Conservation (phyloP, 2,888 invertebrate genomes). For the Leucophenga maculata region DNA sequence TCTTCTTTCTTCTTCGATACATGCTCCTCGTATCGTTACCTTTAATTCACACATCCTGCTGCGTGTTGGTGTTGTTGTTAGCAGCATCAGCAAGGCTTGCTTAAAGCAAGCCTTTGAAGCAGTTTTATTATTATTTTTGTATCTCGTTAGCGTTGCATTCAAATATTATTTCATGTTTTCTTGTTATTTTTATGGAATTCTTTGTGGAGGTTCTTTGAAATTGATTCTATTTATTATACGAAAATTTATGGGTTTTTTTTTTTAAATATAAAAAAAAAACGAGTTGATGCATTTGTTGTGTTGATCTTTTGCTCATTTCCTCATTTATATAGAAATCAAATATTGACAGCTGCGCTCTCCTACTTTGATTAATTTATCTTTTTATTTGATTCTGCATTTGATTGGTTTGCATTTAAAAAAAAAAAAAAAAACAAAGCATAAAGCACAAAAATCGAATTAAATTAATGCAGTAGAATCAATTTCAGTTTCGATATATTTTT, state of each 20-base stretch:
- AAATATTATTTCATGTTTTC: neutral
- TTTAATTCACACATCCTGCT: neutral
- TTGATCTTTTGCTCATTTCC: conserved; percentile 11
- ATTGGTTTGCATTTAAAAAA: conserved; percentile 17
- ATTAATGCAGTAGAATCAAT: conserved; percentile 24
- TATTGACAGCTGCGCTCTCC: conserved; percentile 9
- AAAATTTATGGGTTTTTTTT: neutral
- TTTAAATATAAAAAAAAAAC: neutral
- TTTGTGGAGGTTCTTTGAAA: neutral
- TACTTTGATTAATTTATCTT: neutral
- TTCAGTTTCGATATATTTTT: conserved; percentile 13
- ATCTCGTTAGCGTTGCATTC: neutral
- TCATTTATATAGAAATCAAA: conserved; percentile 3
- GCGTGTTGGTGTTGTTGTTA: neutral
- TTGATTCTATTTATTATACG: neutral
- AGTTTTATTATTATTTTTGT: neutral
- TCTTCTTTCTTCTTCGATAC: neutral
- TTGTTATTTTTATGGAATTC: neutral
- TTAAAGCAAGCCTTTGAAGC: no score
- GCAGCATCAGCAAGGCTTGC: no score
- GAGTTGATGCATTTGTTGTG: conserved; percentile 7
- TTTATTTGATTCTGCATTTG: conserved; percentile 21
- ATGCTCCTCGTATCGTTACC: neutral
- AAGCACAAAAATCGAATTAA: conserved; percentile 19
- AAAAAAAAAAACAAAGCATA: conserved; percentile 21